Percentiles rank a stretch among this genome's conserved stretches.
These are phyloP conservation scores for Polypterus bichir DNA, from an alignment of 2,113 vertebrate genomes.

Conservation along the genomic window DNA sequence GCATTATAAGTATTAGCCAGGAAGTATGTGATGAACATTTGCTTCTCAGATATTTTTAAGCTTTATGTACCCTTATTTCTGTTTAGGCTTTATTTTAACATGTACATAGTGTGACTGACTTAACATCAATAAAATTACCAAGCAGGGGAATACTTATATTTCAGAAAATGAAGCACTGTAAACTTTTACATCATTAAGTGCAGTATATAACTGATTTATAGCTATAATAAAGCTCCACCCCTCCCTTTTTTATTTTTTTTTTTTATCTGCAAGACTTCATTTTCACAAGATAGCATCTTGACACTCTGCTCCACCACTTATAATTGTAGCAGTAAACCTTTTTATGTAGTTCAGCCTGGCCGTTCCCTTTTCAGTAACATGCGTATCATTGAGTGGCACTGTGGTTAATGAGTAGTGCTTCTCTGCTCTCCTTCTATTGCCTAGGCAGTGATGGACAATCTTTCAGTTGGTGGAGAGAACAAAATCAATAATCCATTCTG, in stretches of 20 bases:
- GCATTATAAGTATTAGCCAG: too few species aligned
- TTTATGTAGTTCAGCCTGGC: conserved; percentile 10
- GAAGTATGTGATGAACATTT: too few species aligned
- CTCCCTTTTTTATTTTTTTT: neutral
- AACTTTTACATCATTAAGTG: neutral
- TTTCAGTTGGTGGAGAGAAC: conserved; percentile 41
- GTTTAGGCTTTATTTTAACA: too few species aligned
- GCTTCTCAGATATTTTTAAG: too few species aligned
- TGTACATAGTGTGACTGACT: too few species aligned
- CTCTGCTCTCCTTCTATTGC: conserved; percentile 30
- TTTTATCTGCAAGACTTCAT: neutral
- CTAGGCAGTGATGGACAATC: conserved; percentile 43
- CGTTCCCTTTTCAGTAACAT: conserved; percentile 25
- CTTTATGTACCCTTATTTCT: too few species aligned
- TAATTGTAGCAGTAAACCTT: conserved; percentile 1
- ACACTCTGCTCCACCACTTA: neutral
- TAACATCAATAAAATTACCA: too few species aligned
- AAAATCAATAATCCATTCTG: conserved; percentile 66
- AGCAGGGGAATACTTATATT: too few species aligned
- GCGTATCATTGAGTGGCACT: conserved; percentile 36
- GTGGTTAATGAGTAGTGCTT: conserved; percentile 43
- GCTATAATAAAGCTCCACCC: neutral
- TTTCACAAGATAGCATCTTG: neutral
- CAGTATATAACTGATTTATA: neutral
- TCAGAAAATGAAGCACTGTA: too few species aligned